Evolutionary conservation across 2,113 vertebrate species (phyloP), one percentile per base, ranked within the genome.

Genomic region (Gambusia affinis): DNA sequence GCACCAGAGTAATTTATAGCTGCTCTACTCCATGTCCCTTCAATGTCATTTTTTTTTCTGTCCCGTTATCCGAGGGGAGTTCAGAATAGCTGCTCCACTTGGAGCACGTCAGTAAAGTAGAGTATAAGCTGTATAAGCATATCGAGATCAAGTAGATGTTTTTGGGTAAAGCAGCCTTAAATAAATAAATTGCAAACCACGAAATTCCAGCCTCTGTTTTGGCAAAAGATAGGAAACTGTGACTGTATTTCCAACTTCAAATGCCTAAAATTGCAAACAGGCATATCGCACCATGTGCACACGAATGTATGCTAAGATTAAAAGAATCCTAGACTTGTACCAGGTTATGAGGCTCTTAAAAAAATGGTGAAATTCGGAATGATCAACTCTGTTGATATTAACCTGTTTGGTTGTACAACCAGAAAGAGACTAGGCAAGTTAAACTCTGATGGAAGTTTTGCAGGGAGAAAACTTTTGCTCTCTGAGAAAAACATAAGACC

Each of bases 21-120:
- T 30, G 12, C 47, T 31, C n/a, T 37, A n/a, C 28, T 17, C 68
- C 12, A 44, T 67, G 60, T 39, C 42, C n/a, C 68, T 65, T 73
- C 63, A 68, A 3, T 73, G 76, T 66, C 47, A 65, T 3, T 54
- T 57, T 47, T 76, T 78, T 76, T 81, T 78, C 51, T 81, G 80
- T 75, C 80, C 65, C 29, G 5, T 76, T 51, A 61, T 86, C 73
- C 70, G 76, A 12, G 64, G 70, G 27, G 51, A 79, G 27, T 47
- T 64, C 62, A 65, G 37, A 83, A 72, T 78, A 71, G 78, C 75
- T 86, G 62, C 78, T 85, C 74, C 70, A 67, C 74, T 82, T 84
- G 76, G 54, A 78, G 37, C 67, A 30, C 75, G 64, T 85, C 17
- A 70, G 81, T 80, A 70, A 88, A 83, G 85, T 64, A 60, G 47